A percentile compares a stretch with the other conserved stretches of the same genome.
phyloP scores from a whole-genome alignment of 2,888 invertebrate genomes.

The Oscheius sp. region DNA sequence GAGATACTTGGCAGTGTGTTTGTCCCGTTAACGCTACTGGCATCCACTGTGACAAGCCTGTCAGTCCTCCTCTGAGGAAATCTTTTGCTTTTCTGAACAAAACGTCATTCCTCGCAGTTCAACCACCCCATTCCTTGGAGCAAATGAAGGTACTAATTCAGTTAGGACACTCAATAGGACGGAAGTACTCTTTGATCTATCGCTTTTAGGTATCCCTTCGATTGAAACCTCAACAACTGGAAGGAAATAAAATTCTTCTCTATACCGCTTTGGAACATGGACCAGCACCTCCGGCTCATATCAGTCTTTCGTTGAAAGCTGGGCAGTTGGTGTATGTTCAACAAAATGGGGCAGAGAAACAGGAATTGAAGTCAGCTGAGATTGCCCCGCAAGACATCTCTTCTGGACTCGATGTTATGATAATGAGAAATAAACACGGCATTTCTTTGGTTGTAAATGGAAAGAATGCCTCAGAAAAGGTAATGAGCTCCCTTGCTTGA shows the following conservation, averaged over 20 bases:
- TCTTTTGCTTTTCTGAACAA: slow-evolving; percentile 28
- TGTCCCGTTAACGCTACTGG: slow-evolving; percentile 53
- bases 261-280: slow-evolving; percentile 51
- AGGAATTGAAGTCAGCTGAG: slow-evolving; percentile 10
- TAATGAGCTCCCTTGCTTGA: background rate
- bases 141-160: slow-evolving; percentile 19
- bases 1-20: slow-evolving; percentile 55
- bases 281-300: slow-evolving; percentile 7
- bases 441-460: slow-evolving; percentile 20
- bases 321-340: slow-evolving; percentile 21
- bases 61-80: background rate
- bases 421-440: slow-evolving; percentile 7
- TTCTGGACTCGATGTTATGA: background rate
- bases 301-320: slow-evolving; percentile 9
- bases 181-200: background rate
- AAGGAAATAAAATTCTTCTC: slow-evolving; percentile 54
- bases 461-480: background rate
- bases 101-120: slow-evolving; percentile 26
- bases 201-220: slow-evolving; percentile 10
- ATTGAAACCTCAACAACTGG: slow-evolving; percentile 21
- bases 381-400: background rate
- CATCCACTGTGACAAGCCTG: slow-evolving; percentile 18
- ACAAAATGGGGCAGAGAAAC: slow-evolving; percentile 16
- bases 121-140: slow-evolving; percentile 10
- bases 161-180: background rate